These are phyloP conservation scores for Siphlonurus alternatus DNA, from an alignment of 2,888 invertebrate species.

Conservation along the genomic window DNA sequence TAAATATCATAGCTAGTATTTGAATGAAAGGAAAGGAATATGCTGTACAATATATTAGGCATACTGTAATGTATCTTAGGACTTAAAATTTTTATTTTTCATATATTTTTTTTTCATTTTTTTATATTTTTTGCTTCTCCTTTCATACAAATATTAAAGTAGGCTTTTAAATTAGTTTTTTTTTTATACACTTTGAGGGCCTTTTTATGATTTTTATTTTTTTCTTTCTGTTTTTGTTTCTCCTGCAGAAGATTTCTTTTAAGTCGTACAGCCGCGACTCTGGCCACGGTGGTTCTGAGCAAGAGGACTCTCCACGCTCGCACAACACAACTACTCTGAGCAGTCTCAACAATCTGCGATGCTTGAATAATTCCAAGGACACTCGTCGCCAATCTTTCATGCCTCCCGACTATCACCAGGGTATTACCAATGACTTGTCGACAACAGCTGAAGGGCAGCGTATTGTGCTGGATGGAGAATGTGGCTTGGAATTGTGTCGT, in stretches of 20 bases:
- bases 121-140: too few relatives aligned
- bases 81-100: too few relatives aligned
- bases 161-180: neutral
- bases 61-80: too few relatives aligned
- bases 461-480: too few relatives aligned
- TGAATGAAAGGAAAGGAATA: too few relatives aligned
- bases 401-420: constrained; percentile 26
- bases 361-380: constrained; percentile 38
- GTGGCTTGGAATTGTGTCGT: too few relatives aligned
- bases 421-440: constrained; percentile 13
- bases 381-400: constrained; percentile 30
- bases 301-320: constrained; percentile 48
- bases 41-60: too few relatives aligned
- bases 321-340: constrained; percentile 31
- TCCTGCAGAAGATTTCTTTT: constrained; percentile 69
- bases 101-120: too few relatives aligned
- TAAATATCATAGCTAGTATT: too few relatives aligned
- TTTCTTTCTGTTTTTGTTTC: constrained; percentile 11
- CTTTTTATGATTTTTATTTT: too few relatives aligned
- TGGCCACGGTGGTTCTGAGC: constrained; percentile 43
- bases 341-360: constrained; percentile 16
- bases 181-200: neutral
- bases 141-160: neutral
- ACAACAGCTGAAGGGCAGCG: neutral
- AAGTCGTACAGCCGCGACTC: constrained; percentile 51